Evolutionary conservation across 1,140 invertebrate species (phyloP).

Genomic region (Lucilia sericata): DNA sequence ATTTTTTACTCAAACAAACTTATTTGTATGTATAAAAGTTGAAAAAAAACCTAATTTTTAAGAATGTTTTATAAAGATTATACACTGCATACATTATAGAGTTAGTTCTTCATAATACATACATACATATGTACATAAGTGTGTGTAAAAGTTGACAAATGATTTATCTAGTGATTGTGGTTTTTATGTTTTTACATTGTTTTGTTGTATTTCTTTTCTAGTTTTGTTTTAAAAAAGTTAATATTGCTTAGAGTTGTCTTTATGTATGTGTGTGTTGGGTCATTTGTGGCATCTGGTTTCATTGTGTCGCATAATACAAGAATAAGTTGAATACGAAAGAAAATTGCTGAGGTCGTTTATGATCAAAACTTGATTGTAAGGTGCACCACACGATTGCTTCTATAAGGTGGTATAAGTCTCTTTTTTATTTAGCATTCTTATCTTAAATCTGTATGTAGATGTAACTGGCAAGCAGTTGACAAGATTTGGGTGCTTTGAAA

Average conservation of each 20-base stretch:
- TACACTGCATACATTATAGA: neutral
- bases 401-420: neutral
- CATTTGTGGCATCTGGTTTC: slow-evolving; percentile 14
- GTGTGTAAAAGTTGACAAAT: neutral
- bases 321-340: neutral
- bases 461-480: too few relatives aligned
- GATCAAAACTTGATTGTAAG: slow-evolving; percentile 10
- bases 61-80: neutral
- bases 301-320: slow-evolving; percentile 5
- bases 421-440: neutral
- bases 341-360: slow-evolving; percentile 29
- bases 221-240: too few relatives aligned
- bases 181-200: slow-evolving; percentile 26
- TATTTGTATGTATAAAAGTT: neutral
- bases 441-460: too few relatives aligned
- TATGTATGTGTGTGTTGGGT: neutral
- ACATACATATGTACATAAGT: neutral
- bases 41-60: neutral
- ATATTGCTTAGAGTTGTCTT: neutral
- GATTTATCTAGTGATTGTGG: slow-evolving; percentile 29
- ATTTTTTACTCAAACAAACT: neutral
- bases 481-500: too few relatives aligned
- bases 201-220: neutral
- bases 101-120: neutral
- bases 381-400: neutral